phyloP scores from a whole-genome alignment of 2,113 vertebrate genomes.

The Rhynchopsitta pachyrhyncha region DNA sequence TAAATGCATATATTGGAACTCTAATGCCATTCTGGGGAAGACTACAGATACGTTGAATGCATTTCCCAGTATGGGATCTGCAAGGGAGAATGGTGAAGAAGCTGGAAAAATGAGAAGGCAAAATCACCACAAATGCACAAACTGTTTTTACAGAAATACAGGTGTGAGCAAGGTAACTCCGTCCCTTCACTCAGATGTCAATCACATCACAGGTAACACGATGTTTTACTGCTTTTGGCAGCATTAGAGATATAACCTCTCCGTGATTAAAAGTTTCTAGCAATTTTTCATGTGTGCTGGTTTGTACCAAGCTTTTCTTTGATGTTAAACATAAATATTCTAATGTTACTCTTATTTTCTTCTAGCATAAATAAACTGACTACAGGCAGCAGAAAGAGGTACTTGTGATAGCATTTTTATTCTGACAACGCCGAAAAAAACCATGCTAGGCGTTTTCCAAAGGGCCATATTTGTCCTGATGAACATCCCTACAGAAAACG shows the following conservation, averaged over 20 bases:
- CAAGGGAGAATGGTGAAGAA: not conserved
- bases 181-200: not conserved
- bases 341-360: not conserved
- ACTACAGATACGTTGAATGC: rapidly evolving
- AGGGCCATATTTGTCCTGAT: not conserved
- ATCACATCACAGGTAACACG: not conserved
- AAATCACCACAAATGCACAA: not conserved
- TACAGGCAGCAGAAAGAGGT: not conserved
- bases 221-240: not conserved
- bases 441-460: not conserved
- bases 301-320: not conserved
- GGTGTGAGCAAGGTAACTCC: not conserved
- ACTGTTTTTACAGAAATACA: not conserved
- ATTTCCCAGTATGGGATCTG: not conserved
- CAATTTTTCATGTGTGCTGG: not conserved
- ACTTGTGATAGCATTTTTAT: not conserved
- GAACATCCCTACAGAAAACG: not conserved
- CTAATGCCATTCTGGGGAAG: not conserved
- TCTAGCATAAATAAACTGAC: not conserved
- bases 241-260: not conserved
- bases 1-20: not conserved
- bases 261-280: not conserved
- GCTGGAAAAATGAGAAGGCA: not conserved
- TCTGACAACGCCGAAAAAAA: not conserved
- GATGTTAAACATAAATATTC: not conserved